Conservation (phyloP, 2,888 invertebrate genomes). For the Hydrotaea cyrtoneurina region DNA sequence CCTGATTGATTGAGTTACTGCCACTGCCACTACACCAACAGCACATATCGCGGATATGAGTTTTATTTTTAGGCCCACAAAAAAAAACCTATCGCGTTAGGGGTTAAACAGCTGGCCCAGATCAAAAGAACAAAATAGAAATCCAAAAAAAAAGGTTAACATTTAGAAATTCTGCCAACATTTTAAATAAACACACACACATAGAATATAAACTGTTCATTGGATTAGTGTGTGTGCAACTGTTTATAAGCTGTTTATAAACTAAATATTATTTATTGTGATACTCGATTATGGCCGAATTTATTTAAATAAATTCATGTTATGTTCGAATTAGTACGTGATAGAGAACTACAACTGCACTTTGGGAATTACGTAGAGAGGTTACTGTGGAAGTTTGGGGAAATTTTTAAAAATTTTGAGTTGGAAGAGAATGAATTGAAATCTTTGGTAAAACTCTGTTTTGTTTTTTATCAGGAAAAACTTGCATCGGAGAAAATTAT, state of each 20-base stretch:
- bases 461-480: no score
- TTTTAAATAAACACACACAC: no score
- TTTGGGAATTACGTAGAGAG: no score
- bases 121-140: background rate
- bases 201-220: background rate
- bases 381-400: no score
- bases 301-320: background rate
- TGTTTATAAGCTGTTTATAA: background rate
- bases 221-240: background rate
- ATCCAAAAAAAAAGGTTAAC: background rate
- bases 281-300: background rate
- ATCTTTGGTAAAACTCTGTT: no score
- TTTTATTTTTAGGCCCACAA: background rate
- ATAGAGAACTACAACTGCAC: no score
- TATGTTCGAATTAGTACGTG: no score
- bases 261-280: background rate
- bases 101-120: background rate
- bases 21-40: background rate
- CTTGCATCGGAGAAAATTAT: no score
- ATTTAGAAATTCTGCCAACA: background rate
- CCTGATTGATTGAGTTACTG: slow-evolving; percentile 20
- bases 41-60: background rate
- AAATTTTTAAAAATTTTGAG: no score
- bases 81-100: background rate
- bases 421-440: no score